Evolutionary conservation across 2,888 invertebrate genomes (phyloP), one percentile per base, ranked within the genome.

Genomic region (Archips crataeganus): DNA sequence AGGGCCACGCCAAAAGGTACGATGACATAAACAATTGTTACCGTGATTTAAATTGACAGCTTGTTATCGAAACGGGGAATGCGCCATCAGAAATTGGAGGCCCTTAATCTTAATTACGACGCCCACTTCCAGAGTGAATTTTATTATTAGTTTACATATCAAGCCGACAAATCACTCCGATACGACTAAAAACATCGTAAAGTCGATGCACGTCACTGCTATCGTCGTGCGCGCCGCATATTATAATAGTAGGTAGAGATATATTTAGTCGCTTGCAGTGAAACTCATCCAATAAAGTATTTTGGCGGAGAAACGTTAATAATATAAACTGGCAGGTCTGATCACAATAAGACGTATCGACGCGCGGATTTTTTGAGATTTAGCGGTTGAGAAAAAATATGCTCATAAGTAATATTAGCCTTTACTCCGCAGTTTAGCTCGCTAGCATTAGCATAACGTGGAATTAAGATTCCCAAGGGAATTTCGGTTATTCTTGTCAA

Each of bases 21-120:
- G 51, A 63, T 73, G 73, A 69, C 64, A 72, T 68, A 63, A 68
- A 73, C 73, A 69, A 65, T 66, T 71, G 71, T 49, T 54, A 49
- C 73, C 47, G 73, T 73, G 73, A 73, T 73, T 73, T 73, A 73
- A 73, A 73, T 73, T 73, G 73, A 73, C 73, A 73, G 73, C 73
- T 73, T 34, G 73, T 73, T 73, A 73, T 68, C 63, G 73, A 71
- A 71, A 51, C 65, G 51, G 60, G 51, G 71, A 71, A 61, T 57
- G 65, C 47, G 71, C 71, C 71, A 66, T 13, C 70, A 51, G 23
- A 45, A 67, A 49, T 54, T 60, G 67, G 63, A 32, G 64, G 64
- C 60, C 51, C 65, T 69, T 65, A 74, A 74, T 70, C 74, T 65
- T 69, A 69, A 61, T 65, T 70, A 69, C 57, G 49, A 59, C 62